Evolutionary conservation across 2,888 invertebrate genomes (phyloP).

Genomic region (Bedellia somnulentella): DNA sequence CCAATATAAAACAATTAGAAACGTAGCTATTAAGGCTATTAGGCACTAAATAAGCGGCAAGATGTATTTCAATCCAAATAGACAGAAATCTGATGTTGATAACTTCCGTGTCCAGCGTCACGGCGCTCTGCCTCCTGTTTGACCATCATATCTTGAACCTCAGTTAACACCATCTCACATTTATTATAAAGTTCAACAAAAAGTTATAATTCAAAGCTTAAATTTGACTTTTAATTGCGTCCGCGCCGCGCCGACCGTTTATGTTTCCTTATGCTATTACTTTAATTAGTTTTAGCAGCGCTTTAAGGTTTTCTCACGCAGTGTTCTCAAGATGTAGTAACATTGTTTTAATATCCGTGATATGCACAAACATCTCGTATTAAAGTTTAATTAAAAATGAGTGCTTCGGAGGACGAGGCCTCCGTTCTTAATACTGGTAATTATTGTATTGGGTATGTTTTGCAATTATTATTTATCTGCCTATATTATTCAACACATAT

Average conservation of each 20-base stretch:
- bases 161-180: background rate
- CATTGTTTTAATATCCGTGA: no score
- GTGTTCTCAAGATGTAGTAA: constrained; percentile 26
- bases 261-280: constrained; percentile 50
- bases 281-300: constrained; percentile 46
- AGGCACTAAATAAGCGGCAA: no score
- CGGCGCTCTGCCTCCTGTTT: constrained; percentile 17
- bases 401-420: no score
- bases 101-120: constrained; percentile 24
- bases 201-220: constrained; percentile 13
- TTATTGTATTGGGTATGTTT: no score
- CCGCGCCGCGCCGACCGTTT: constrained; percentile 36
- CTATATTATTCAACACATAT: no score
- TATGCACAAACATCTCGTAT: no score
- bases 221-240: constrained; percentile 47
- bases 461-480: no score
- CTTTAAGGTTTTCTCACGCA: constrained; percentile 44
- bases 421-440: no score
- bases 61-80: no score
- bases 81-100: constrained; percentile 14
- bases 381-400: no score
- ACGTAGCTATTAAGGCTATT: no score
- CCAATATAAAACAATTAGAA: constrained; percentile 1
- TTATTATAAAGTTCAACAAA: background rate
- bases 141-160: constrained; percentile 8